phyloP scores from a whole-genome alignment of 2,797 vertebrate genomes.

The Morus bassanus region DNA sequence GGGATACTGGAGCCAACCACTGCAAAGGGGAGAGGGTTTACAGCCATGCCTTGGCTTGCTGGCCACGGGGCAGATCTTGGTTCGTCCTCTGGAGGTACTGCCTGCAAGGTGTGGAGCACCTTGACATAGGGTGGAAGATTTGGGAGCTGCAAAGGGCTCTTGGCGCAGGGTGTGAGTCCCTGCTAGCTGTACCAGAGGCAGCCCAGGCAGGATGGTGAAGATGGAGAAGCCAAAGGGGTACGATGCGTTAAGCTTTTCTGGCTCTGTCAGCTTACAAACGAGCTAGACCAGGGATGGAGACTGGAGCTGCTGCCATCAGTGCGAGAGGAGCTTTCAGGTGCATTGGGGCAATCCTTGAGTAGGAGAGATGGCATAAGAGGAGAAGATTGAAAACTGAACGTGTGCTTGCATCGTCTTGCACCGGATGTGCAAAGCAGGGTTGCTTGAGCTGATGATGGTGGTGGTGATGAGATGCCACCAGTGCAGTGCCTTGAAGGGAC shows the following conservation, averaged over 20 bases:
- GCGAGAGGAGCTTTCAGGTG: neutral
- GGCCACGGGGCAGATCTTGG: rapidly evolving
- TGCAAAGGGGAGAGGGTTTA: neutral
- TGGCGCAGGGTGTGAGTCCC: rapidly evolving
- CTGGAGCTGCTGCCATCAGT: neutral
- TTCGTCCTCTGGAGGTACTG: rapidly evolving
- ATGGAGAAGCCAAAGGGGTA: neutral
- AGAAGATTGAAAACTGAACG: rapidly evolving
- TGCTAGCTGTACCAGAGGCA: neutral
- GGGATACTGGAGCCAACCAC: neutral
- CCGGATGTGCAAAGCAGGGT: neutral
- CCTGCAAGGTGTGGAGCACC: neutral
- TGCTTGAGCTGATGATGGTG: neutral
- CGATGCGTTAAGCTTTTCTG: neutral
- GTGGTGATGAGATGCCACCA: neutral
- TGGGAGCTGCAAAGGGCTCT: neutral
- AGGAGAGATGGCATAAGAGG: neutral
- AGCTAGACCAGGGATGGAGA: neutral
- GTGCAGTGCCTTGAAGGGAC: neutral
- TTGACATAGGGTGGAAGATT: neutral
- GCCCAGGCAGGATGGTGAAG: neutral
- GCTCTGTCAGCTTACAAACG: neutral
- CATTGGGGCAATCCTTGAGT: neutral
- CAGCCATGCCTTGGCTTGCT: neutral
- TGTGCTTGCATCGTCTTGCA: rapidly evolving